Evolutionary conservation across 2,888 invertebrate species (phyloP).

Genomic region (Torymus aiolomorphi): DNA sequence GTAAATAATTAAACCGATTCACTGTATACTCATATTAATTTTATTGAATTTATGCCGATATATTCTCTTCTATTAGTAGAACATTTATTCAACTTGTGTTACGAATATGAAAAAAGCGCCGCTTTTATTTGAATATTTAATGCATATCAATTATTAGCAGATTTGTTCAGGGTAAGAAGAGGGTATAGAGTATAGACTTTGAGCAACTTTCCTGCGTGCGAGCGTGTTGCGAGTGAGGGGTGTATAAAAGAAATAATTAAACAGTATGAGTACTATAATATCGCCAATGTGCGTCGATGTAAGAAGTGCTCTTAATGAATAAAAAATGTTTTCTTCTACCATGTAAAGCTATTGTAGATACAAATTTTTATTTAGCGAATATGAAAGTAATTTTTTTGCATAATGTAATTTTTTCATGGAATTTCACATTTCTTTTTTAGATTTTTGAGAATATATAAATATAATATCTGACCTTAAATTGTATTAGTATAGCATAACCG

Average conservation of each 20-base stretch:
- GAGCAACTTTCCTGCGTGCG: slow-evolving; percentile 43
- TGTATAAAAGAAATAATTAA: slow-evolving; percentile 56
- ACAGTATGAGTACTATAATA: slow-evolving; percentile 44
- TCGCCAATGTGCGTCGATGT: slow-evolving; percentile 30
- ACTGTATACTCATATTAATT: slow-evolving; percentile 15
- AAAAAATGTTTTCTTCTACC: slow-evolving; percentile 32
- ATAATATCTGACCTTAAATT: too few species aligned
- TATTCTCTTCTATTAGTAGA: neutral
- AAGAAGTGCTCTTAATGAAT: slow-evolving; percentile 36
- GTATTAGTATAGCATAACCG: too few species aligned
- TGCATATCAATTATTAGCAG: slow-evolving; percentile 47
- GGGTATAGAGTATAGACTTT: slow-evolving; percentile 42
- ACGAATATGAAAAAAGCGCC: slow-evolving; percentile 25
- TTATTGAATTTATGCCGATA: slow-evolving; percentile 15
- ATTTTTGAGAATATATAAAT: too few species aligned
- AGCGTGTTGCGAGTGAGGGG: slow-evolving; percentile 21
- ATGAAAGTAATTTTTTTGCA: slow-evolving; percentile 2
- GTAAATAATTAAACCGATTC: slow-evolving; percentile 25
- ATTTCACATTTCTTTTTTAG: too few species aligned
- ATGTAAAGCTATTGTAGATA: slow-evolving; percentile 42
- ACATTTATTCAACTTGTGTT: slow-evolving; percentile 30
- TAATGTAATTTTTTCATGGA: neutral
- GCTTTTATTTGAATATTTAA: slow-evolving; percentile 47
- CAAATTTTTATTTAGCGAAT: slow-evolving; percentile 19
- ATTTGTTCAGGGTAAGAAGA: slow-evolving; percentile 43